Evolutionary conservation across 2,888 invertebrate genomes (phyloP).

Genomic region (Orthosia gothica): DNA sequence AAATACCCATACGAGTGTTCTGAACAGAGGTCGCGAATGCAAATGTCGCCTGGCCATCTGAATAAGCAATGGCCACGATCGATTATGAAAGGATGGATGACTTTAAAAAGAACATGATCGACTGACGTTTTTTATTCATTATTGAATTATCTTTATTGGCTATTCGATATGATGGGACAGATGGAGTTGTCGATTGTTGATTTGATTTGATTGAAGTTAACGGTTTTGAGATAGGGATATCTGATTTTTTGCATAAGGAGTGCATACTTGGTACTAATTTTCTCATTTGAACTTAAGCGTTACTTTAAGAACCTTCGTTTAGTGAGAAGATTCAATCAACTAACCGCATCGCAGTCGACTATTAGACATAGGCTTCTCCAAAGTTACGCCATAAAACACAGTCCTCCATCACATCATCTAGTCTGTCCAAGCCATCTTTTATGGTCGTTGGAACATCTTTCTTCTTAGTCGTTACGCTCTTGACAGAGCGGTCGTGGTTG

Average conservation of each 20-base stretch:
- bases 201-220: constrained; percentile 22
- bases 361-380: background rate
- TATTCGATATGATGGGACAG: constrained; percentile 46
- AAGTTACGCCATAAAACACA: background rate
- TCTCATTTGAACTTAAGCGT: too few species aligned
- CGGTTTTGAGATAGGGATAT: background rate
- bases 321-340: background rate
- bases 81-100: constrained; percentile 64
- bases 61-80: constrained; percentile 69
- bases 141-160: constrained; percentile 64
- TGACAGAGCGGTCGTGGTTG: too few species aligned
- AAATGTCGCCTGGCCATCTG: constrained; percentile 63
- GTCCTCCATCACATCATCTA: background rate
- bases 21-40: constrained; percentile 59
- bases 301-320: background rate
- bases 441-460: too few species aligned
- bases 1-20: constrained; percentile 52
- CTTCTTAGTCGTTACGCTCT: too few species aligned
- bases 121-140: constrained; percentile 54
- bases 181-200: constrained; percentile 38
- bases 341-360: background rate
- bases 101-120: constrained; percentile 66
- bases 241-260: too few species aligned
- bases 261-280: too few species aligned
- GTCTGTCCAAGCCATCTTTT: background rate